Base-by-base conservation (phyloP, 2,113 vertebrate genomes). In the Tiliqua scincoides region DNA sequence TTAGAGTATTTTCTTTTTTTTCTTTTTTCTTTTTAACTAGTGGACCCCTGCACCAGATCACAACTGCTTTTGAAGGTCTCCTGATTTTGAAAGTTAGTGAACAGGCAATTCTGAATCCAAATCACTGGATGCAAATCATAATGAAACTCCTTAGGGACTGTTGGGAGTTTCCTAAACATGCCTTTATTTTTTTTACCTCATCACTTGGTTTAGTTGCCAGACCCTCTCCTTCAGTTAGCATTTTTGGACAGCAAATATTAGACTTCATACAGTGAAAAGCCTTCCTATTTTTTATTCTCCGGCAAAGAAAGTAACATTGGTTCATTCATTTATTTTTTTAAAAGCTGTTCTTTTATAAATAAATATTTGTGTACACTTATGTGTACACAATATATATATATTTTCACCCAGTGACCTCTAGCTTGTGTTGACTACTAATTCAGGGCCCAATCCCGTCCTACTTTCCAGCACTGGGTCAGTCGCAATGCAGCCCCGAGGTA, bases 211-310 rank as follows among this genome's bases (percentile, higher is more conserved):
- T 57, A 86, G 89, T 86, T 93, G 92, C 94, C 93, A 94, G 93
- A 37, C 85, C 91, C 92, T 87, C 91, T 90, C 82, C 91, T 84
- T 67, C 86, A 87, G 30, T 79, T 88, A 93, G 94, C 93, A 93
- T 95, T 95, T 82, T 84, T 93, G 78, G 2, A 87, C 85, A 76
- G 88, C 91, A 93, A 94, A 30, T 86, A 72, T 89, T 91, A 86
- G 8, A 48, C 82, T 92, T 89, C 59, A 0, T 84, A 90, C 79
- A 85, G 94, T 93, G 88, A 95, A 95, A 72, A 88, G 89, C 79
- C 91, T 48, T 8, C 43, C 43, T 48, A 48, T 48, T 48, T 48
- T 48, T 48, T 48, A 48, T 48, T 48, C 4, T 48, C 43, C 89
- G 63, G 89, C 89, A 89, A 93, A 82, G 89, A 85, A 52, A 95